phyloP scores from a whole-genome alignment of 2,797 vertebrate species.

The Hoplostethus mediterraneus region DNA sequence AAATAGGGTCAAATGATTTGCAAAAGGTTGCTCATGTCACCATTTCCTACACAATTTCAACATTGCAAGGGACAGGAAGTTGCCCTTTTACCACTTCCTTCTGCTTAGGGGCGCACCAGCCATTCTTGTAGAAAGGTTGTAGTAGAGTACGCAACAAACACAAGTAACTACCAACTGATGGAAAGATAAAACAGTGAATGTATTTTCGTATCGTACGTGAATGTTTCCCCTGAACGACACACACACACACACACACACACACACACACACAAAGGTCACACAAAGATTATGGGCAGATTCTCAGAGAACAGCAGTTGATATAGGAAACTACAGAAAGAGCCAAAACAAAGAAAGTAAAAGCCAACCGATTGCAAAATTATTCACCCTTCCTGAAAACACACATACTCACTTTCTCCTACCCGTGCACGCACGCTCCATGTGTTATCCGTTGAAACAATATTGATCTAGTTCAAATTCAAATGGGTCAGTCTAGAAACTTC shows the following conservation, averaged over 20 bases:
- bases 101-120: background rate
- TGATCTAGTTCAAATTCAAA: conserved; percentile 25
- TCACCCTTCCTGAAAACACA: background rate
- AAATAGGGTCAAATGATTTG: background rate
- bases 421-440: conserved; percentile 17
- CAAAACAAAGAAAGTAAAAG: too few species aligned
- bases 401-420: background rate
- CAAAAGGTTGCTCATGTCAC: conserved; percentile 50
- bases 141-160: background rate
- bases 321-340: too few species aligned
- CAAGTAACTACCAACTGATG: background rate
- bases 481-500: conserved; percentile 35
- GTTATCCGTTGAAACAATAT: conserved; percentile 31
- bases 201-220: too few species aligned
- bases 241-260: conserved; percentile 1
- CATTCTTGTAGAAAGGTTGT: background rate
- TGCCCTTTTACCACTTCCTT: conserved; percentile 77
- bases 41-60: conserved; percentile 74
- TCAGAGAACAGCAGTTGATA: background rate
- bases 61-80: conserved; percentile 73
- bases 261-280: background rate
- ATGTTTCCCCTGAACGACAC: background rate
- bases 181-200: background rate
- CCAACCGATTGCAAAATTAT: too few species aligned
- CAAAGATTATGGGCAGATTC: background rate